phyloP scores from a whole-genome alignment of 2,888 invertebrate genomes.

The Loripinus fragilis region DNA sequence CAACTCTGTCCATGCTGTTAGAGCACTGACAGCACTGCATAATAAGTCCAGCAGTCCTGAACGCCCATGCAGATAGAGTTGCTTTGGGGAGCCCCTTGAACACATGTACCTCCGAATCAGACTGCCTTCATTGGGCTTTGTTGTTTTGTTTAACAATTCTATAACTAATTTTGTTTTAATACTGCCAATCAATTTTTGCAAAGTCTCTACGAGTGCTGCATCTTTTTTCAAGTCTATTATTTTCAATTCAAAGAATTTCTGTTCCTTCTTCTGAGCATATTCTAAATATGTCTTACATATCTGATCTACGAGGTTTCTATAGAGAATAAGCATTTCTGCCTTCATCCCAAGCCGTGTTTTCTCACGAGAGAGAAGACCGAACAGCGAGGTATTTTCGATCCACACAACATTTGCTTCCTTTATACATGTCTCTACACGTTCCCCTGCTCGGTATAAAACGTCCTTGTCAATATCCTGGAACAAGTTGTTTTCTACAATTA shows the following conservation, averaged over 20 bases:
- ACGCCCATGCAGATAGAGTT: slow-evolving; percentile 2
- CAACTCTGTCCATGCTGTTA: slow-evolving; percentile 26
- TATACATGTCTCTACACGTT: slow-evolving; percentile 26
- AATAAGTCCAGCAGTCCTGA: slow-evolving; percentile 6
- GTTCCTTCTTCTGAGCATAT: background rate
- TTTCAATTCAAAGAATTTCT: background rate
- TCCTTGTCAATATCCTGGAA: slow-evolving; percentile 34
- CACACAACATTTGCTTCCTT: slow-evolving; percentile 22
- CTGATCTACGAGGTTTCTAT: slow-evolving; percentile 2
- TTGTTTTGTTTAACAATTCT: slow-evolving; percentile 3
- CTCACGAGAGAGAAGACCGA: slow-evolving; percentile 19
- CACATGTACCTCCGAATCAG: slow-evolving; percentile 32
- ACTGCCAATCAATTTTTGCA: too few relatives aligned
- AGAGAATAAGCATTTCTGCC: background rate
- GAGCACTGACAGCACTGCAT: background rate
- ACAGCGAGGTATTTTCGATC: slow-evolving; percentile 31
- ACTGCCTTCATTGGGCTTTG: slow-evolving; percentile 7
- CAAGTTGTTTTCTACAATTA: slow-evolving; percentile 32
- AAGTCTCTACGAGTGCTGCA: too few relatives aligned
- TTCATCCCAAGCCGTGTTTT: slow-evolving; percentile 29
- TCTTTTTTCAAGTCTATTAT: background rate
- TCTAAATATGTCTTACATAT: slow-evolving; percentile 5
- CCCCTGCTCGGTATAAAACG: slow-evolving; percentile 24
- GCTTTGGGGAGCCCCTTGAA: slow-evolving; percentile 28
- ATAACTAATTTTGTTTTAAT: slow-evolving; percentile 5